Evolutionary conservation across 2,113 vertebrate species (phyloP), one percentile per base, ranked within the genome.

Genomic region (Pedionomus torquatus): DNA sequence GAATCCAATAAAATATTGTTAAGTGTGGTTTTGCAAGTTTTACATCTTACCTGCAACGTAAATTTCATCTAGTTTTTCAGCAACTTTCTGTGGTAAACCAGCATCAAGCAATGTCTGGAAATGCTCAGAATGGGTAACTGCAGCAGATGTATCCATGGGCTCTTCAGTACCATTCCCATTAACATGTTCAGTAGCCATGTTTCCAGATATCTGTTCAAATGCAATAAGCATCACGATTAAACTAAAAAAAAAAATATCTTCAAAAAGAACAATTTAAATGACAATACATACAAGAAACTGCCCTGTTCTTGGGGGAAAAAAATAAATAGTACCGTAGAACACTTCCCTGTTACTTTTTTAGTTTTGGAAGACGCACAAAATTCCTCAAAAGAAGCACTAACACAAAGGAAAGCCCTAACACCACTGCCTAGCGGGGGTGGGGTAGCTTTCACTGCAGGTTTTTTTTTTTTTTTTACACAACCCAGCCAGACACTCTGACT

Each of bases 161-260:
- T 99, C 99, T 98, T 99, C 99, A 77, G 99, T 99, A 94, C 99
- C 99, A 97, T 99, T 99, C 95, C 99, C 99, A 98, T 99, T 99
- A 89, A 99, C 99, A 96, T 99, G 99, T 98, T 99, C 99, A 96
- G 99, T 98, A 98, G 99, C 99, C 99, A 99, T 99, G 98, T 98
- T 99, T 99, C 96, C 99, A 98, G 99, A 98, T 98, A 99, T 99
- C 99, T 99, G 98, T 98, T 98, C 98, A 98, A 99, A 99, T 97
- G 99, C 99, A 99, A 99, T 98, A 99, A 99, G 98, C 98, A 94
- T 91, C 87, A 99, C 97, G 98, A 99, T 99, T 99, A 99, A 99
- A 98, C 98, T 98, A 98, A 93, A 89, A 95, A 41, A 98, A 98
- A 93, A 89, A 95, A 41, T 33, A 92, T 48, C 81, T 98, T 98